Base-by-base conservation (phyloP, 2,797 vertebrate genomes). In the Rhynchotus rufescens region DNA sequence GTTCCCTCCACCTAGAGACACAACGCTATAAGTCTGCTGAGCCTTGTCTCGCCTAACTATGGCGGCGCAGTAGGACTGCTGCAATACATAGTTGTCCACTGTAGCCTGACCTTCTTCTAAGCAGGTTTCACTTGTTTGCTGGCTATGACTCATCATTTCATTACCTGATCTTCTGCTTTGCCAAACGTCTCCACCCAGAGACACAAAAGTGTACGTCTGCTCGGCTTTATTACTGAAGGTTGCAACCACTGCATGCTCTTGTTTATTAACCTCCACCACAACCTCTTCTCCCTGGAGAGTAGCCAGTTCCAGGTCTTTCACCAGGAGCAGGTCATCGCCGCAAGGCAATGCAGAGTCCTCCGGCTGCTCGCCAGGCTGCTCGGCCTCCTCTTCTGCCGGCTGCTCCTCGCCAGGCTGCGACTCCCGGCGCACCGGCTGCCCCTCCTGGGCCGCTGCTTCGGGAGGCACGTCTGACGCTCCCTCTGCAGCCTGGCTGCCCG, bases 301-400 rank as follows among this genome's bases (percentile, higher is more conserved):
- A 13, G 10, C 20, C 8, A 61, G 30, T 22, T 38, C 22, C 61
- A 82, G 28, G 30, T 49, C 15, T 4, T 86, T 20, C 36, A 78
- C 54, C 61, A 91, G 36, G 54, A 68, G 11, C 74, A 74, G 4
- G 14, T 14, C 28, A 5, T 12, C 15, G 1, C 34, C n/a, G 9
- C 23, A 19, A 12, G 15, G 15, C 21, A 20, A 2, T 0, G 2
- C 15, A 2, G 6, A 2, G 6, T n/a, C 51, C 51, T 57, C 1
- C 0, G 40, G 23, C 11, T 9, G 51, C 11, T 38, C 6, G 4
- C 11, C 79, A 8, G 23, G 9, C 10, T 25, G 14, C 38, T 16
- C 49, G 23, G 20, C 34, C 16, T n/a, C 40, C 26, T 26, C 7
- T 3, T 4, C 22, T 4, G 5, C 10, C 1, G 36, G 36, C 2